Evolutionary conservation across 2,113 vertebrate species (phyloP), one percentile per base, ranked within the genome.

Genomic region (Lasiurus borealis): DNA sequence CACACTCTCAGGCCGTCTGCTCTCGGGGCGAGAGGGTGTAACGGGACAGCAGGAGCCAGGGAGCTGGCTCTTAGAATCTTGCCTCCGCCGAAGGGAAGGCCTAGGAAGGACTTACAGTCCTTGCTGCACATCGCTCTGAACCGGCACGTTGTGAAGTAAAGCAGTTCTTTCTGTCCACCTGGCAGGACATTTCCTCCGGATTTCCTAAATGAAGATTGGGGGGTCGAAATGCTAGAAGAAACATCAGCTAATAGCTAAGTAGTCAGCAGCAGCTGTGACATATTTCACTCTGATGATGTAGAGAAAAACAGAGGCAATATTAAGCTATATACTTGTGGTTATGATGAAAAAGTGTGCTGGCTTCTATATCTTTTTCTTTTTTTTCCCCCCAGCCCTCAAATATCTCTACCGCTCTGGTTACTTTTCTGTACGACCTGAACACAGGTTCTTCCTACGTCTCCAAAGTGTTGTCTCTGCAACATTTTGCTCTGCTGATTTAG

Each of bases 381-480:
- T 48, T 34, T 89, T 91, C 83, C 40, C 2, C 21, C 8, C 8
- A 66, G 1, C 5, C 48, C 50, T n/a, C 16, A 50, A 94, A 18
- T 78, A 64, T 18, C 36, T 95, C 85, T 50, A 44, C 83, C 97
- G 16, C 18, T 27, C 27, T 3, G 64, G 19, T 83, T 96, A 81
- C 77, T 85, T 96, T 54, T 92, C 90, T 83, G 73, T 13, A 0
- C 72, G 88, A 78, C 75, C 83, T 88, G 66, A 90, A 69, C 90
- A 95, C 59, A 95, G 27, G 36, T 98, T 95, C 77, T 73, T 46
- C 87, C 14, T 69, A 46, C 82, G 78, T 96, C 68, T 94, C 84
- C 88, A 76, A 85, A 92, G 31, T 93, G 93, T 97, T 97, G 95
- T 82, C 97, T 98, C 84, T 96, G 19, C 31, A n/a, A 0, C 50